Base-by-base conservation (phyloP, 2,113 vertebrate genomes). In the Gnathonemus longibarbis region DNA sequence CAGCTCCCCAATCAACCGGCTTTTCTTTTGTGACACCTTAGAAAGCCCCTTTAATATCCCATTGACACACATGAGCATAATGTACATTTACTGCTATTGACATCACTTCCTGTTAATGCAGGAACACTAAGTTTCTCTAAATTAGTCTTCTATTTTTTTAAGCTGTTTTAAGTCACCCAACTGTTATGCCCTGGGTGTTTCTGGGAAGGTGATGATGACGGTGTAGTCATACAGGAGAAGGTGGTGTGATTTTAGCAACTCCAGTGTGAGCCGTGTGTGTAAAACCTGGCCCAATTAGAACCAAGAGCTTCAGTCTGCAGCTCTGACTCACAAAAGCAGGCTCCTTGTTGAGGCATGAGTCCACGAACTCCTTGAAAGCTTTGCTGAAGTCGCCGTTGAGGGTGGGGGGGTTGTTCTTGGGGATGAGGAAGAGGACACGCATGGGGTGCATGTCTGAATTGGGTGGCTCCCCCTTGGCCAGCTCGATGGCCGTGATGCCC, bases 371-470 rank as follows among this genome's bases (percentile, higher is more conserved):
- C 93, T 97, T 98, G 90, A 98, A 98, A 91, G 96, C 94, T 94
- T 97, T 98, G 90, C 95, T 96, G 95, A 97, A 98, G 42, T 97
- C 97, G 92, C 97, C 97, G 88, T 96, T 93, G 90, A 97, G 94
- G 89, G 96, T 97, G 0, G 97, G 97, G 66, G 97, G 97, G 89
- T 97, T 97, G 94, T 97, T 98, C 94, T 98, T 98, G 0, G 97
- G 97, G 93, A 98, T 98, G 86, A 98, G 97, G 91, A 98, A 98
- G 24, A 98, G 95, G 88, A 98, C 97, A 89, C 97, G 94, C 97
- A 98, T 98, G 0, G 97, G 97, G 84, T 98, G 97, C 97, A 97
- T 97, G 85, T 98, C 97, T 0, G 97, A 97, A 93, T 98, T 98
- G 24, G 97, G 97, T 17, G 97, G 97, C 86, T 98, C 97, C 46